Conservation (phyloP, 2,888 invertebrate species). For the Megalurothrips usitatus region DNA sequence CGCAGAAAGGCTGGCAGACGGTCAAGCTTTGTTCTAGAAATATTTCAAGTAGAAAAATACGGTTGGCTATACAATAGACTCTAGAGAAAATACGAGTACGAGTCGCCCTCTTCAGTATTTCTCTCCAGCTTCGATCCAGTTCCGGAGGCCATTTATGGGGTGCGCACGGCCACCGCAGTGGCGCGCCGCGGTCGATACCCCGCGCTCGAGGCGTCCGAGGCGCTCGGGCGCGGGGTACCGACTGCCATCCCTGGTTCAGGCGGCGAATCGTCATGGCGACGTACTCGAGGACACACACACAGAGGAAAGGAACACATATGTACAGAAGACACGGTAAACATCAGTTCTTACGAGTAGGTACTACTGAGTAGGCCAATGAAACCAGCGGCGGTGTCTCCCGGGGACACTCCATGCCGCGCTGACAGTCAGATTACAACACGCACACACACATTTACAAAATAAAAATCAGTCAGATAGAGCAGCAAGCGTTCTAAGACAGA, state of each 20-base stretch:
- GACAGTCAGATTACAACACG: not conserved
- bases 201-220: not conserved
- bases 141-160: not conserved
- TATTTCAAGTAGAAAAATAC: constrained; percentile 8
- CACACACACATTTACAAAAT: not conserved
- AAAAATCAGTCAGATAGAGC: constrained; percentile 12
- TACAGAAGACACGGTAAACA: not conserved
- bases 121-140: not conserved
- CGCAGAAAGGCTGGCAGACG: no score
- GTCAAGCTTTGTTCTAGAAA: not conserved
- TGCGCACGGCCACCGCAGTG: not conserved
- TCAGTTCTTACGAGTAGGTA: constrained; percentile 4
- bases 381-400: not conserved
- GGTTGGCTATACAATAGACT: not conserved
- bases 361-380: constrained; percentile 22
- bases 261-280: no score
- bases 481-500: not conserved
- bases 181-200: not conserved
- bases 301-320: not conserved
- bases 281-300: not conserved
- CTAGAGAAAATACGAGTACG: not conserved
- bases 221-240: no score
- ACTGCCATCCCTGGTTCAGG: no score
- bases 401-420: not conserved
- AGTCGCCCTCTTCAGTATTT: not conserved